A percentile compares a stretch with the other conserved stretches of the same genome.
Conservation (phyloP, 2,113 vertebrate genomes). For the Periophthalmodon schlosseri region DNA sequence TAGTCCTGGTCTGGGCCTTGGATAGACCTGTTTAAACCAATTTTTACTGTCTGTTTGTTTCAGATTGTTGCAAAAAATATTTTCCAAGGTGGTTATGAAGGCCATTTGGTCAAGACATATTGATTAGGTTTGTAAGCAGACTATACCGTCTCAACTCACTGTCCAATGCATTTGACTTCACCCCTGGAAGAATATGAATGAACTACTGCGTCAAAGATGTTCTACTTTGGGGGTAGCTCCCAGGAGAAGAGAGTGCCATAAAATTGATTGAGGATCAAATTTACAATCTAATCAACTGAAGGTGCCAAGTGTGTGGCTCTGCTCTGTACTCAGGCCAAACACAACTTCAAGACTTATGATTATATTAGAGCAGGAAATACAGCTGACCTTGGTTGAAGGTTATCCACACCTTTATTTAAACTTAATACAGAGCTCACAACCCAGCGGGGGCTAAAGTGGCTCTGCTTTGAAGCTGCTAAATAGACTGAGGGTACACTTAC, state of each 20-base stretch:
- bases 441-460: background rate
- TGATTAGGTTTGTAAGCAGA: no score
- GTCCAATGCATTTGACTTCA: background rate
- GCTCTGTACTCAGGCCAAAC: constrained; percentile 19
- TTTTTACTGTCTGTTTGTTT: background rate
- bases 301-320: constrained; percentile 4
- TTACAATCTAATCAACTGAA: constrained; percentile 50
- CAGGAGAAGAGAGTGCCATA: constrained; percentile 22
- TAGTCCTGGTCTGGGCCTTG: background rate
- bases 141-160: background rate
- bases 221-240: constrained; percentile 33
- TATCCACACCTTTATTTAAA: constrained; percentile 11
- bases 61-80: background rate
- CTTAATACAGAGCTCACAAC: background rate
- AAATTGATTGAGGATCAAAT: constrained; percentile 60
- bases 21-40: background rate
- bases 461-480: constrained; percentile 3
- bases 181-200: constrained; percentile 7
- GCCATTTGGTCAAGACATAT: no score
- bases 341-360: constrained; percentile 24
- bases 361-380: constrained; percentile 15
- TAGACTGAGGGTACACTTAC: background rate
- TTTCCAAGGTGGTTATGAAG: no score
- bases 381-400: constrained; percentile 32
- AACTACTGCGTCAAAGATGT: constrained; percentile 14